Evolutionary conservation across 2,888 invertebrate genomes (phyloP).

Genomic region (Synergus itoensis): DNA sequence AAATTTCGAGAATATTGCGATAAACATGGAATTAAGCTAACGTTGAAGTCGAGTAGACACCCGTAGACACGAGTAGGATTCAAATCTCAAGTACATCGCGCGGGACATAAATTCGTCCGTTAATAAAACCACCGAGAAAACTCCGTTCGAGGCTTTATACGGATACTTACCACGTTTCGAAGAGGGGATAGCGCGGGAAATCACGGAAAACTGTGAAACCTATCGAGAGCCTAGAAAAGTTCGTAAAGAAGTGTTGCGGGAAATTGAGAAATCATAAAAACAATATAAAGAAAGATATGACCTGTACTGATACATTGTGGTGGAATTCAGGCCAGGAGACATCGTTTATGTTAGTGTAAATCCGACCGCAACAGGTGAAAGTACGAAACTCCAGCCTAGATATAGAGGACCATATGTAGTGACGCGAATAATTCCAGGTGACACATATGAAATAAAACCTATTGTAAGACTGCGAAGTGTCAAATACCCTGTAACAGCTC

Average conservation of each 20-base stretch:
- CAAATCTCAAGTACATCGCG: neutral
- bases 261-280: constrained; percentile 25
- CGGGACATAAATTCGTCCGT: constrained; percentile 2
- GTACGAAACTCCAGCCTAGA: neutral
- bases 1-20: constrained; percentile 13
- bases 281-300: constrained; percentile 48
- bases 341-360: constrained; percentile 44
- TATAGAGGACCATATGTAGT: constrained; percentile 46
- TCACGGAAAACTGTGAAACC: neutral
- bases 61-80: constrained; percentile 34
- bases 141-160: neutral
- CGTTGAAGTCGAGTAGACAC: constrained; percentile 40
- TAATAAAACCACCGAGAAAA: neutral
- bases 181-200: constrained; percentile 29
- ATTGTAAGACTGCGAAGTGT: neutral
- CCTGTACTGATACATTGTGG: constrained; percentile 6
- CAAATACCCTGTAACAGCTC: too few relatives aligned
- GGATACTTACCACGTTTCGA: neutral
- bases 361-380: constrained; percentile 44
- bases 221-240: too few relatives aligned
- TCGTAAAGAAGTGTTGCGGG: neutral
- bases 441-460: constrained; percentile 7
- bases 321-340: constrained; percentile 36
- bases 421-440: constrained; percentile 18
- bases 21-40: constrained; percentile 17